These are phyloP conservation scores for Drosophila vallismaia DNA, from an alignment of 2,888 invertebrate genomes.

Conservation along the genomic window DNA sequence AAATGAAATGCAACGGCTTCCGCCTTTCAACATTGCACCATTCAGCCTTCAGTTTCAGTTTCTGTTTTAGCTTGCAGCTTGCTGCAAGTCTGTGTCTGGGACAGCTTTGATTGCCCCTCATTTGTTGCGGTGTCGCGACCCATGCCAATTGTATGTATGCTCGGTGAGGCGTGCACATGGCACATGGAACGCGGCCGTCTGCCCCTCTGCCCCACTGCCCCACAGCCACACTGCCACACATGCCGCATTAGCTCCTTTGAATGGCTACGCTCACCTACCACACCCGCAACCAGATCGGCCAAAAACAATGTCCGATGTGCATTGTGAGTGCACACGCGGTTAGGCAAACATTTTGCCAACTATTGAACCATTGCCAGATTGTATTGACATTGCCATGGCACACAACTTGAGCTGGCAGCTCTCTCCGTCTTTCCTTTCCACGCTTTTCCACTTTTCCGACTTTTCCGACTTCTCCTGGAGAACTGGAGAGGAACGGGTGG, in stretches of 20 bases:
- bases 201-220: too few relatives aligned
- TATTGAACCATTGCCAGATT: constrained; percentile 75
- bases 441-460: constrained; percentile 2
- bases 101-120: constrained; percentile 47
- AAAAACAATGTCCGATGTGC: constrained; percentile 54
- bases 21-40: constrained; percentile 6
- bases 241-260: constrained; percentile 3
- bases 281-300: constrained; percentile 11
- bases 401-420: constrained; percentile 40
- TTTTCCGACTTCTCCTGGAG: constrained; percentile 7
- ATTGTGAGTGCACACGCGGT: constrained; percentile 66
- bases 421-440: neutral
- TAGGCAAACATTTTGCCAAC: constrained; percentile 77
- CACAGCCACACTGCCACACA: neutral
- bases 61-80: neutral
- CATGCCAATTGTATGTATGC: constrained; percentile 39
- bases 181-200: constrained; percentile 30
- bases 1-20: constrained; percentile 24
- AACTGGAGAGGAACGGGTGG: constrained; percentile 32
- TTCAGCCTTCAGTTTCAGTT: neutral
- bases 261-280: neutral
- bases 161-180: constrained; percentile 60
- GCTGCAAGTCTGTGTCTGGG: constrained; percentile 25
- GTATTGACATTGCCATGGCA: constrained; percentile 65
- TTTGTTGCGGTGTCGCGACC: constrained; percentile 46